Evolutionary conservation across 1,140 invertebrate species (phyloP), one percentile per base, ranked within the genome.

Genomic region (Orius laevigatus): DNA sequence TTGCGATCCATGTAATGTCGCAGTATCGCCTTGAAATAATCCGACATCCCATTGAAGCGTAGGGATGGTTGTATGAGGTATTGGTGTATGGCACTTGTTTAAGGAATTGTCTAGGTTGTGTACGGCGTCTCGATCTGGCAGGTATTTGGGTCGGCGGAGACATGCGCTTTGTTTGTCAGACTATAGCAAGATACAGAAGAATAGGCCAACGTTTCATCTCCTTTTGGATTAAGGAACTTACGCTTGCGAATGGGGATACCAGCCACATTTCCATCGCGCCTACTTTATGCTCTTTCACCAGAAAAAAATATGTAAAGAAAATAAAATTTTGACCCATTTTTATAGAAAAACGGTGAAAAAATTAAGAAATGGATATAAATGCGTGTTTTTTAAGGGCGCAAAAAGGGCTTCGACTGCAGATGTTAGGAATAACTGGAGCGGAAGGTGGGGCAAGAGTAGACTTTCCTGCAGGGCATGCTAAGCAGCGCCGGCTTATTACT

Each of bases 171-270:
- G 74, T 40, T 58, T 63, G 16, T 63, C 67, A 5, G n/a, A 79
- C 76, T 3, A 75, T 76, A 71, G 55, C 62, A 5, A 66, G 77
- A n/a, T 79, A 77, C 54, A n/a, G 70, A 74, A 56, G 72, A 70
- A 19, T n/a, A 78, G 75, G 10, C 77, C 78, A 0, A 79, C 75
- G 12, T n/a, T 76, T 79, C 5, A 74, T 81, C 31, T 78, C 78
- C n/a, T n/a, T 2, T 76, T 79, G 74, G 77, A 81, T n/a, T n/a
- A 61, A 65, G 77, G 0, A 75, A 79, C 56, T 73, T 76, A 61
- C 72, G n/a, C n/a, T n/a, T n/a, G 73, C 53, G 68, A 73, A 0
- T 81, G 78, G 78, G 77, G 78, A n/a, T n/a, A n/a, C n/a, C n/a
- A 50, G 79, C 77, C 0, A 72, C 75, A 3, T 79, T 79, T 54